These are phyloP conservation scores for Hyalella azteca DNA, from an alignment of 2,888 invertebrate genomes.

Conservation along the genomic window DNA sequence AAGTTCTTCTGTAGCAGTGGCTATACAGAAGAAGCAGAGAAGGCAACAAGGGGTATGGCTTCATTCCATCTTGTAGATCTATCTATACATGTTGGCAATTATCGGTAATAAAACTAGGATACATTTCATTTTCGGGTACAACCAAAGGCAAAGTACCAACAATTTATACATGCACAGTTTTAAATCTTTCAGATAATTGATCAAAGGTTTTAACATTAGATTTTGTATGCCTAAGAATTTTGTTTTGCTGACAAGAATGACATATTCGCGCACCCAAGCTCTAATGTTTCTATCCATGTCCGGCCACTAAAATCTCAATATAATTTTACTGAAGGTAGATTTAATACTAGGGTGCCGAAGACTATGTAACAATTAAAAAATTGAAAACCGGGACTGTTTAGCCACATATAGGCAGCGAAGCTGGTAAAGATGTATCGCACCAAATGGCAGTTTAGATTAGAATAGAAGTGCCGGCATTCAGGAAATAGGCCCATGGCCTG, in stretches of 20 bases:
- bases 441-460: no score
- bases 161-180: constrained; percentile 38
- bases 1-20: no score
- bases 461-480: no score
- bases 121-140: background rate
- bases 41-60: constrained; percentile 61
- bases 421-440: no score
- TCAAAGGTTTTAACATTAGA: background rate
- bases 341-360: constrained; percentile 13
- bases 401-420: background rate
- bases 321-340: background rate
- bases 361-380: background rate
- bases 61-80: constrained; percentile 63
- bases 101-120: background rate
- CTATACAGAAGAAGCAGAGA: constrained; percentile 63
- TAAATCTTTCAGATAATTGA: background rate
- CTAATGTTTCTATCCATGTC: constrained; percentile 15
- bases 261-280: background rate
- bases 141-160: constrained; percentile 21
- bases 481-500: no score
- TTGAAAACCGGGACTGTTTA: background rate
- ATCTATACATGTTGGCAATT: constrained; percentile 13
- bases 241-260: background rate
- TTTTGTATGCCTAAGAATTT: constrained; percentile 18
- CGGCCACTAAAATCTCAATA: constrained; percentile 24